A percentile compares a stretch with the other conserved stretches of the same genome.
Evolutionary conservation across 2,113 vertebrate genomes (phyloP).

Genomic region (Etheostoma cragini): DNA sequence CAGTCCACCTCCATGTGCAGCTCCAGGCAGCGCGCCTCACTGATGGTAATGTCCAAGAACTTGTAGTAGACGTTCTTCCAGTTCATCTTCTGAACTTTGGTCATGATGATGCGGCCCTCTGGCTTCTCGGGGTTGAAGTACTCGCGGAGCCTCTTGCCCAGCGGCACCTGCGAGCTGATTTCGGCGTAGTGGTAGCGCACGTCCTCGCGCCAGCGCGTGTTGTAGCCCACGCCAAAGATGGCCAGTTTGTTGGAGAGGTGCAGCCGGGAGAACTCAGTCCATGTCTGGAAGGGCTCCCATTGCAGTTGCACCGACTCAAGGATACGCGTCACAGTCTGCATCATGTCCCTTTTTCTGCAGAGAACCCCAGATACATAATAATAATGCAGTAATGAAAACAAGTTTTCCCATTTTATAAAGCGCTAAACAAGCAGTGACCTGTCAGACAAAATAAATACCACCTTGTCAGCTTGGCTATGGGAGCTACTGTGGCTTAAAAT

Average conservation of each 20-base stretch:
- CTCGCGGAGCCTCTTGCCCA: constrained; percentile 95
- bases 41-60: constrained; percentile 97
- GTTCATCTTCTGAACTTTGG: constrained; percentile 99
- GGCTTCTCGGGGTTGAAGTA: constrained; percentile 98
- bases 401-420: not conserved
- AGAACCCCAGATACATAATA: constrained; percentile 5
- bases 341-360: constrained; percentile 84
- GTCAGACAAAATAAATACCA: too few relatives aligned
- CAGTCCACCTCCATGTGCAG: constrained; percentile 98
- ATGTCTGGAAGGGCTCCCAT: constrained; percentile 98
- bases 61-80: constrained; percentile 99
- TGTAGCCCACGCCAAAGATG: constrained; percentile 97
- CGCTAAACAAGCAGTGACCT: not conserved
- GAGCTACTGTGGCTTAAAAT: not conserved
- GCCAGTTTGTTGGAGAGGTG: constrained; percentile 98
- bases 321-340: constrained; percentile 96
- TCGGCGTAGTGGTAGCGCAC: constrained; percentile 97
- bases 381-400: not conserved
- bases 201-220: constrained; percentile 97
- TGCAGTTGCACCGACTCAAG: constrained; percentile 96
- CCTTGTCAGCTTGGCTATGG: not conserved
- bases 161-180: constrained; percentile 97
- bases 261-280: constrained; percentile 96
- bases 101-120: constrained; percentile 94
- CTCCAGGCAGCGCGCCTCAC: constrained; percentile 94